Evolutionary conservation across 2,797 vertebrate genomes (phyloP).

Genomic region (Hipposideros larvatus): DNA sequence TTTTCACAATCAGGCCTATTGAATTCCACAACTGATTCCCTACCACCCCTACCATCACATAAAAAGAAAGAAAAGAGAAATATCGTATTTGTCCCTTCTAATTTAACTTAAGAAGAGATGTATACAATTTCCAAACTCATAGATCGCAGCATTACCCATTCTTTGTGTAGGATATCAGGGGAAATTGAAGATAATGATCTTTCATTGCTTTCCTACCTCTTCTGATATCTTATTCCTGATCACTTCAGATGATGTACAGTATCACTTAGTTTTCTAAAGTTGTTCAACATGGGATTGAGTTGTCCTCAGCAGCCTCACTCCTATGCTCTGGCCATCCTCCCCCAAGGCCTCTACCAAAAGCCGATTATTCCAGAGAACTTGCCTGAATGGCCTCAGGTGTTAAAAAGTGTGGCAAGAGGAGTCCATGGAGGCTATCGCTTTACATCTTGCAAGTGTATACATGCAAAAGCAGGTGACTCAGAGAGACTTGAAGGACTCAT

Average conservation of each 20-base stretch:
- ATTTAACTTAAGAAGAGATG: not conserved
- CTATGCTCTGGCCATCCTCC: not conserved
- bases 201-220: not conserved
- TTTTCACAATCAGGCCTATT: not conserved
- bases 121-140: not conserved
- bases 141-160: not conserved
- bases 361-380: no score
- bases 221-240: not conserved
- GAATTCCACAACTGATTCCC: not conserved
- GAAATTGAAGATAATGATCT: not conserved
- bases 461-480: not conserved
- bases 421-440: not conserved
- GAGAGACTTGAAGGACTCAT: not conserved
- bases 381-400: not conserved
- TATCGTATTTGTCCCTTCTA: not conserved
- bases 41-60: not conserved
- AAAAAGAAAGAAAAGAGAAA: not conserved
- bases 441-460: not conserved
- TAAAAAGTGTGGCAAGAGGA: not conserved
- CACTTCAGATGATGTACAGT: not conserved
- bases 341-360: not conserved
- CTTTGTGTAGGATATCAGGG: not conserved
- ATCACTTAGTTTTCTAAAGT: not conserved
- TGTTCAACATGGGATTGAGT: not conserved
- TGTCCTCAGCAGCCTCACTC: not conserved